phyloP scores from a whole-genome alignment of 2,888 invertebrate species.

The Nephrotoma appendiculata region DNA sequence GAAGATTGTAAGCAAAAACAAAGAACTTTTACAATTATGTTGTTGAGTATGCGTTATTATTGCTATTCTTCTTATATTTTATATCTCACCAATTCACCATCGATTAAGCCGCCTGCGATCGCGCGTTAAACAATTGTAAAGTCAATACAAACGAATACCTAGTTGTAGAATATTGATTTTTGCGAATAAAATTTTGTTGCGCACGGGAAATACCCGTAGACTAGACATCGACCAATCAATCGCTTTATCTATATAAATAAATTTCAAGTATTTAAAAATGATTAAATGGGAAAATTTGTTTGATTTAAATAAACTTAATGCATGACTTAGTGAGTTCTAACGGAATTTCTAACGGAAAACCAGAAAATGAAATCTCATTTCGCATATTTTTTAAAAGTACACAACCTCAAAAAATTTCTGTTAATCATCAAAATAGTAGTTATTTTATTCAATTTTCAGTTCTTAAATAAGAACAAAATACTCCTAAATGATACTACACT shows the following conservation, averaged over 20 bases:
- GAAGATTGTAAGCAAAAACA: background rate
- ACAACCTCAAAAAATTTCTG: no score
- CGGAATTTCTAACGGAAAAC: no score
- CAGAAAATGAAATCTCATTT: no score
- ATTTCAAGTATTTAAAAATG: no score
- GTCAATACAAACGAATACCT: no score
- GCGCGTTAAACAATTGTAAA: background rate
- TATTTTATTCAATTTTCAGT: background rate
- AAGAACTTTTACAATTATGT: background rate
- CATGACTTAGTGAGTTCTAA: no score
- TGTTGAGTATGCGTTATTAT: background rate
- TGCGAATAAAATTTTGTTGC: background rate
- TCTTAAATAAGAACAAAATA: background rate
- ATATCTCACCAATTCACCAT: background rate
- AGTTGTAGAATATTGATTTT: background rate
- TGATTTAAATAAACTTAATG: no score
- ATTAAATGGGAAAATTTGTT: background rate
- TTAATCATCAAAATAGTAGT: background rate
- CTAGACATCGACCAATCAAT: background rate
- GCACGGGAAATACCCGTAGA: background rate
- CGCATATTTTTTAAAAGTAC: no score
- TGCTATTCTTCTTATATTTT: background rate
- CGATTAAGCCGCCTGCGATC: background rate
- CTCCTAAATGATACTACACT: background rate
- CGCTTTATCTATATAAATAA: no score